phyloP scores from a whole-genome alignment of 2,797 vertebrate genomes.

The Peromyscus eremicus region DNA sequence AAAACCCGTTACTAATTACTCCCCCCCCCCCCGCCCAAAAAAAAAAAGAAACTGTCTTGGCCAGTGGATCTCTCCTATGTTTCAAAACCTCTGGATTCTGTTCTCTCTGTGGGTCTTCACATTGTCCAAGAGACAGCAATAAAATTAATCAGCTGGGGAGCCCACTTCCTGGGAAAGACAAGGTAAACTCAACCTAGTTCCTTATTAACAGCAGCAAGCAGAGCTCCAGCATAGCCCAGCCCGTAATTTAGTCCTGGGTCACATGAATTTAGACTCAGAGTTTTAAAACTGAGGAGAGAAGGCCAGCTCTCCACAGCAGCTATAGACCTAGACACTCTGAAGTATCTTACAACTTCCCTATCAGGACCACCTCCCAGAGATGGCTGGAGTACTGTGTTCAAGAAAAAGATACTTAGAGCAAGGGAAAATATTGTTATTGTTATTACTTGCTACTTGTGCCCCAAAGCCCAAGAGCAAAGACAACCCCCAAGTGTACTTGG shows the following conservation, averaged over 20 bases:
- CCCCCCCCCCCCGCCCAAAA: accelerated
- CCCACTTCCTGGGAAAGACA: constrained; percentile 20
- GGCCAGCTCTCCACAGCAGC: background rate
- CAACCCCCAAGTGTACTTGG: background rate
- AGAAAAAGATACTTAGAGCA: background rate
- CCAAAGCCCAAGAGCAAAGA: background rate
- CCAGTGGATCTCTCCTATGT: background rate
- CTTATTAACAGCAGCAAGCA: background rate
- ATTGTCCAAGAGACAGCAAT: constrained; percentile 29
- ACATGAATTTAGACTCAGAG: background rate
- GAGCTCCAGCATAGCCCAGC: background rate
- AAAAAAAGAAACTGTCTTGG: background rate
- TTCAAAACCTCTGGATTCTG: background rate
- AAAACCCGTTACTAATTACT: background rate
- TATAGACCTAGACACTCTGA: background rate
- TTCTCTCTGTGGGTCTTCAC: background rate
- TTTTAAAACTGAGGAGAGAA: background rate
- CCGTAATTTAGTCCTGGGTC: background rate
- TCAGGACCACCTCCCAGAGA: background rate
- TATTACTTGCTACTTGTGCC: background rate
- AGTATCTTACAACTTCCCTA: background rate
- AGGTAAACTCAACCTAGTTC: background rate
- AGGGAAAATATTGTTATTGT: background rate
- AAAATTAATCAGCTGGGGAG: background rate
- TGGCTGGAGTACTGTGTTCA: background rate